Percentiles rank a stretch among this genome's conserved stretches.
phyloP scores from a whole-genome alignment of 2,113 vertebrate genomes.

The Clupea harengus region DNA sequence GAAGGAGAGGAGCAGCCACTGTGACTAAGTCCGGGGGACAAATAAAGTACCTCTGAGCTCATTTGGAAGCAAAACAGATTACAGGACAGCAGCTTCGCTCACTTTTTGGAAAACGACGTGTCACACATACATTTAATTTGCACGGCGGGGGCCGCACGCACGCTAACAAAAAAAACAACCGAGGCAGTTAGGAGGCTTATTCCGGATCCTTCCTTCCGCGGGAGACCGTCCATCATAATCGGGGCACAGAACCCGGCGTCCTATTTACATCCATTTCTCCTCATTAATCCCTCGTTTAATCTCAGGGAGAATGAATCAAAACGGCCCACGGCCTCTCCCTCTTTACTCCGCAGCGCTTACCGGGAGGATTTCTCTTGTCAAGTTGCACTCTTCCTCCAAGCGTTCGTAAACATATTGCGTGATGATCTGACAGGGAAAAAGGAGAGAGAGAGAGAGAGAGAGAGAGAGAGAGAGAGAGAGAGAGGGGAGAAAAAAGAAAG shows the following conservation, averaged over 20 bases:
- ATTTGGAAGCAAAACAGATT: slow-evolving; percentile 73
- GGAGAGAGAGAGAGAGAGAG: slow-evolving; percentile 47
- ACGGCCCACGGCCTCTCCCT: slow-evolving; percentile 45
- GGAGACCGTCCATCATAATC: slow-evolving; percentile 61
- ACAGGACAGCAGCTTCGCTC: slow-evolving; percentile 58
- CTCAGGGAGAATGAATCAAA: slow-evolving; percentile 65
- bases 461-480: slow-evolving; percentile 43
- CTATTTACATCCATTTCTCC: slow-evolving; percentile 60
- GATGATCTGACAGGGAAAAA: slow-evolving; percentile 81
- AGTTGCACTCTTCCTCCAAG: slow-evolving; percentile 89
- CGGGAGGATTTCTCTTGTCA: slow-evolving; percentile 89
- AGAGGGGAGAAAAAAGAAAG: slow-evolving; percentile 40
- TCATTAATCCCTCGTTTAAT: slow-evolving; percentile 68
- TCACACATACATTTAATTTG: slow-evolving; percentile 73
- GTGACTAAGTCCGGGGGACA: slow-evolving; percentile 56
- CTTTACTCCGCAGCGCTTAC: slow-evolving; percentile 76
- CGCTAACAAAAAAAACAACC: slow-evolving; percentile 42
- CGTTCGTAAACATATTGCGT: slow-evolving; percentile 92
- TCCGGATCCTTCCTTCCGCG: slow-evolving; percentile 30
- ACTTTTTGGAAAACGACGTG: slow-evolving; percentile 62
- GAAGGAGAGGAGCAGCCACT: not conserved
- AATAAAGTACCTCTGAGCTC: slow-evolving; percentile 62
- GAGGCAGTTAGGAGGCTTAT: slow-evolving; percentile 34
- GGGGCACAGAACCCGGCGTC: slow-evolving; percentile 46
- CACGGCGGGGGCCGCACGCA: slow-evolving; percentile 54